Evolutionary conservation across 2,113 vertebrate genomes (phyloP).

Genomic region (Lampris megalopsis): DNA sequence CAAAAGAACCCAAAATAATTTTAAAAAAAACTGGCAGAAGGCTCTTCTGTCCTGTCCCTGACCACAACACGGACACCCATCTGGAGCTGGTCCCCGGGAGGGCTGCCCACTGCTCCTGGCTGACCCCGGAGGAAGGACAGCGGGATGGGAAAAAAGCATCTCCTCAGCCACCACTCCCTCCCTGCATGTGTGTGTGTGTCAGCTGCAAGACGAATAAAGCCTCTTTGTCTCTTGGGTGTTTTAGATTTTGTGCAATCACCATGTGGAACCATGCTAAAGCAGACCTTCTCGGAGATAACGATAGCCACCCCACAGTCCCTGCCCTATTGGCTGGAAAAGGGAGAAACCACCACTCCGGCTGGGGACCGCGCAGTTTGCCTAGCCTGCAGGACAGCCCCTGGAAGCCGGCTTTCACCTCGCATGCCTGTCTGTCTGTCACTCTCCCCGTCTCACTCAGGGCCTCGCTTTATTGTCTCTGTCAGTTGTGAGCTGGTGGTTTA

Average conservation of each 20-base stretch:
- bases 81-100: no score
- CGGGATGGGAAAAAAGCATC: no score
- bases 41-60: no score
- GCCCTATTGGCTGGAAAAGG: slow-evolving; percentile 5
- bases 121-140: no score
- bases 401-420: slow-evolving; percentile 68
- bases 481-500: slow-evolving; percentile 93
- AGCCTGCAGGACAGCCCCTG: slow-evolving; percentile 76
- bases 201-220: no score
- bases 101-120: no score
- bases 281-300: slow-evolving; percentile 12
- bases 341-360: no score
- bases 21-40: no score
- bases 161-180: no score
- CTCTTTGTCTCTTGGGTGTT: neutral
- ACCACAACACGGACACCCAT: no score
- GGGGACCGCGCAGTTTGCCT: slow-evolving; percentile 25
- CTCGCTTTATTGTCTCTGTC: slow-evolving; percentile 92
- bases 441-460: slow-evolving; percentile 77
- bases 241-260: neutral
- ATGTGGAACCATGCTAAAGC: neutral
- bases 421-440: slow-evolving; percentile 65
- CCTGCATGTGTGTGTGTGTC: no score
- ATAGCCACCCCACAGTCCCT: slow-evolving; percentile 10
- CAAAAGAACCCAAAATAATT: no score